These are phyloP conservation scores for Philereme transversata DNA, from an alignment of 2,888 invertebrate genomes.

Conservation along the genomic window DNA sequence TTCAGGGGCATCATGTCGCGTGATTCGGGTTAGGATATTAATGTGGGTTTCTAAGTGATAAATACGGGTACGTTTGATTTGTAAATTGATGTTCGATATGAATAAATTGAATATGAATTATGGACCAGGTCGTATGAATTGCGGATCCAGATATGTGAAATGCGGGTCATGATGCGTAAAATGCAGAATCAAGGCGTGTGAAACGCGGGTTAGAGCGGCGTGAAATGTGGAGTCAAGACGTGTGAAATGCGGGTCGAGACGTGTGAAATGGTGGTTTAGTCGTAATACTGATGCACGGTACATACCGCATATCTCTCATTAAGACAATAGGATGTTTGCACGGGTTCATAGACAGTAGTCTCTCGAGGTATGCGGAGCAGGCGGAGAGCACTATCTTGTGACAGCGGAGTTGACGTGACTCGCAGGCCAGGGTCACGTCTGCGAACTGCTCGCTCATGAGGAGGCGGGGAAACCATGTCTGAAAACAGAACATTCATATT, in stretches of 20 bases:
- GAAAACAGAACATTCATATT: slow-evolving; percentile 12
- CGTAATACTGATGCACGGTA: not conserved
- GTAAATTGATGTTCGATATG: no score
- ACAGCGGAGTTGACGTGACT: slow-evolving; percentile 92
- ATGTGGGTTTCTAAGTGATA: no score
- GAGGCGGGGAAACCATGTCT: slow-evolving; percentile 89
- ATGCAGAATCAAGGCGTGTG: not conserved
- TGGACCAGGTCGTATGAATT: no score
- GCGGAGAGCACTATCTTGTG: slow-evolving; percentile 94
- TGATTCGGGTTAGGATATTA: no score
- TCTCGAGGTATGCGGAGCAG: slow-evolving; percentile 93
- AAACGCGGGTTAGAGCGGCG: not conserved
- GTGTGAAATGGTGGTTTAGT: not conserved
- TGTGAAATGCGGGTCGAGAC: not conserved
- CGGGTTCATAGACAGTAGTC: slow-evolving; percentile 91
- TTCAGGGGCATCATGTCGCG: no score
- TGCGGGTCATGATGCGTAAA: not conserved
- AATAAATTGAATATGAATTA: no score
- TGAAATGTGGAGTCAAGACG: no score
- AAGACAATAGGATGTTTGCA: slow-evolving; percentile 94
- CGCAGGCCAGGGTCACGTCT: slow-evolving; percentile 94
- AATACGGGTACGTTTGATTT: no score
- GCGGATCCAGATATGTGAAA: no score
- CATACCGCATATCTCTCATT: slow-evolving; percentile 90
- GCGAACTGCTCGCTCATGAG: slow-evolving; percentile 92